Conservation (phyloP, 2,113 vertebrate species). For the Chloropsis cyanopogon region DNA sequence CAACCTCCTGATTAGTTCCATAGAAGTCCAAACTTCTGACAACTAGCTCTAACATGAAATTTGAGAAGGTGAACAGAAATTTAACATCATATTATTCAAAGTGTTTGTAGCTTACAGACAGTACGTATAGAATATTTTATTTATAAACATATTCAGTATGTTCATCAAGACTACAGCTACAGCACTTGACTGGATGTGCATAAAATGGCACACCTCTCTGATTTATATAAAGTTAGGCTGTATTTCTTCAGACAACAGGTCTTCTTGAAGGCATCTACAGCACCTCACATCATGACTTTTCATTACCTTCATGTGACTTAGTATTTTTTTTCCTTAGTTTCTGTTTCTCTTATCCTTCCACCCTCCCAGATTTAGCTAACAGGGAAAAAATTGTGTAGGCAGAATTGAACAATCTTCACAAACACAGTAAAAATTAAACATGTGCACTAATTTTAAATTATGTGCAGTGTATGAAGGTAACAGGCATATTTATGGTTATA, state of each 20-base stretch:
- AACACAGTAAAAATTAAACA: constrained; percentile 22
- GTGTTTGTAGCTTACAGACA: neutral
- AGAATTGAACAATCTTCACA: neutral
- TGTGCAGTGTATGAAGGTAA: neutral
- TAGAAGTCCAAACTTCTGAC: neutral
- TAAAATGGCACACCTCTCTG: neutral
- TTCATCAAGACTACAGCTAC: neutral
- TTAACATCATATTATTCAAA: neutral
- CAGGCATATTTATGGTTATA: neutral
- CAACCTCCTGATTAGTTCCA: neutral
- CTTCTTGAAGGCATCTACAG: neutral
- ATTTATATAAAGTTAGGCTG: neutral
- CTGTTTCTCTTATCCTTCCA: neutral
- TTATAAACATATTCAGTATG: neutral
- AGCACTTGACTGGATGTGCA: neutral
- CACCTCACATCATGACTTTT: neutral
- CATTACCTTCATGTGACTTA: neutral
- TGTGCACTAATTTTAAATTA: neutral
- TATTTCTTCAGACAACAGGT: neutral
- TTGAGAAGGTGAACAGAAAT: neutral
- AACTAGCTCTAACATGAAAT: neutral
- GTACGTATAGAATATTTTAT: neutral
- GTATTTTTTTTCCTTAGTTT: neutral
- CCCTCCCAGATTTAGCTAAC: neutral
- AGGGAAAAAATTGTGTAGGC: neutral